Conservation (phyloP, 2,797 vertebrate species). For the Liasis olivaceus region DNA sequence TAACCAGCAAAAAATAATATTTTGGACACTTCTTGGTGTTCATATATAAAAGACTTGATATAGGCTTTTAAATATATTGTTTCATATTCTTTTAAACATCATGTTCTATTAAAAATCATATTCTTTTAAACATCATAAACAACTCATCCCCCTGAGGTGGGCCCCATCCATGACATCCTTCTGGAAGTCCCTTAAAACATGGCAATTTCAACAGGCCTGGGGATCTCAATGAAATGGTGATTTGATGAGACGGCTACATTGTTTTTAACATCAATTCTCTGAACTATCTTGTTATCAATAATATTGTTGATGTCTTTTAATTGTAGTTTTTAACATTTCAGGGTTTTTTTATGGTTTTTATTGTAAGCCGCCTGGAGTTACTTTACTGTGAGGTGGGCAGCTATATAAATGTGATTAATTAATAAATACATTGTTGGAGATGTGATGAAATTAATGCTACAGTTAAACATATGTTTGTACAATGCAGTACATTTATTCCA, state of each 20-base stretch:
- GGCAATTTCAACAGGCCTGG: not conserved
- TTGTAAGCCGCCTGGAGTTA: not conserved
- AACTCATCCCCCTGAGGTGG: not conserved
- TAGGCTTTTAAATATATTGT: not conserved
- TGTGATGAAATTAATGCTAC: not conserved
- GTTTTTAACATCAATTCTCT: not conserved
- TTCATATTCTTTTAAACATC: not conserved
- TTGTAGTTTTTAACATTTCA: not conserved
- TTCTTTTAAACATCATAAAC: not conserved
- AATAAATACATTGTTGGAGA: not conserved
- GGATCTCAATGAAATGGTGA: not conserved
- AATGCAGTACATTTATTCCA: not conserved
- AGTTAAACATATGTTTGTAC: not conserved
- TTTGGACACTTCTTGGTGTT: not conserved
- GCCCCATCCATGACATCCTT: not conserved
- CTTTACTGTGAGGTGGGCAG: not conserved
- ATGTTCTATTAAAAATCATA: not conserved
- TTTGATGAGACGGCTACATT: not conserved
- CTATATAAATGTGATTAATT: not conserved
- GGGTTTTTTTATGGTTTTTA: not conserved
- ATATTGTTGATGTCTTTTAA: not conserved
- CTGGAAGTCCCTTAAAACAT: not conserved
- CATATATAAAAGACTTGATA: not conserved
- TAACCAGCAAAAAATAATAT: not conserved
- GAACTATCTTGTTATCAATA: not conserved